A percentile compares a stretch with the other conserved stretches of the same genome.
phyloP scores from a whole-genome alignment of 1,140 invertebrate species.

The Ptiloglossa arizonensis region DNA sequence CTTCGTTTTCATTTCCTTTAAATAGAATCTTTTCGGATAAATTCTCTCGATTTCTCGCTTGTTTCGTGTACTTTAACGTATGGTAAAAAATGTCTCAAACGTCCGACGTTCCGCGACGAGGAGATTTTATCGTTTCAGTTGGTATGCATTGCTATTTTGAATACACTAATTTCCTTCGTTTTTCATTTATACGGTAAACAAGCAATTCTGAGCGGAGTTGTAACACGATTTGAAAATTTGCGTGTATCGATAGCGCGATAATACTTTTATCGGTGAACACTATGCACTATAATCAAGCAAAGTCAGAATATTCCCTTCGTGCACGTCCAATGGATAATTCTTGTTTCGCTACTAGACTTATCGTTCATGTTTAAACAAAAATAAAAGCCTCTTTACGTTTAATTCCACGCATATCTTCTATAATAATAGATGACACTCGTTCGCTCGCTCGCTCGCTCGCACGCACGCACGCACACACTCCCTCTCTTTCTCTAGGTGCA shows the following conservation, averaged over 20 bases:
- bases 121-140: background rate
- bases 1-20: constrained; percentile 3
- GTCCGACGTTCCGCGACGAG: background rate
- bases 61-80: background rate
- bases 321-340: background rate
- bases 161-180: background rate
- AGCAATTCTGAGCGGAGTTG: background rate
- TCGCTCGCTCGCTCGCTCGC: background rate
- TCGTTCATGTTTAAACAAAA: constrained; percentile 33
- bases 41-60: background rate
- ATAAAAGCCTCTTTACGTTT: constrained; percentile 36
- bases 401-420: constrained; percentile 41
- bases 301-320: constrained; percentile 22
- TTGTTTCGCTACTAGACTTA: constrained; percentile 3
- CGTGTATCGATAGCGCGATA: constrained; percentile 6
- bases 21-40: constrained; percentile 5
- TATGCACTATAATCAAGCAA: constrained; percentile 30
- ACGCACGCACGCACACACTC: background rate
- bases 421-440: constrained; percentile 24
- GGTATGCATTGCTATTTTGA: constrained; percentile 45
- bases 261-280: constrained; percentile 35
- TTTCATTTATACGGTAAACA: background rate
- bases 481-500: constrained; percentile 34
- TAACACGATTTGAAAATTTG: background rate
- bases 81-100: background rate